phyloP scores from a whole-genome alignment of 2,888 invertebrate genomes.

The Pyrrhosoma nymphula region DNA sequence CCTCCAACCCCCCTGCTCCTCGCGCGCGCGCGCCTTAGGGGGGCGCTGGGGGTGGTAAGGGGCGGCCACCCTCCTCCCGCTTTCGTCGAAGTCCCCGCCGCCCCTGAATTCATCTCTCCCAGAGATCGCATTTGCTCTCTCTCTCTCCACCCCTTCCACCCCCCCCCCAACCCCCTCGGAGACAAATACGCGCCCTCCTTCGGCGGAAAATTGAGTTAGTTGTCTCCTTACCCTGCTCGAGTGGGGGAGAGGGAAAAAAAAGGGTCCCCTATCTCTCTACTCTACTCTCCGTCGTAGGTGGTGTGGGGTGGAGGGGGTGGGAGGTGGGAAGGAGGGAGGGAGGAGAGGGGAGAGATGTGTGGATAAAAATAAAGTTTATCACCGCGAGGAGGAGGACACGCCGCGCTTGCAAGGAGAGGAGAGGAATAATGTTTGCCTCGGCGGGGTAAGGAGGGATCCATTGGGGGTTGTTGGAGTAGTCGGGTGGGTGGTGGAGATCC shows the following conservation, averaged over 20 bases:
- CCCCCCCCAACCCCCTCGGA: conserved; percentile 1
- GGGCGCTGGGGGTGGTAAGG: too few species aligned
- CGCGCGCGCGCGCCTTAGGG: not conserved
- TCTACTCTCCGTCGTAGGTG: conserved; percentile 7
- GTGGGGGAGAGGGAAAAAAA: not conserved
- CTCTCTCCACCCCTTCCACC: not conserved
- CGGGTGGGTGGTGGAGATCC: too few species aligned
- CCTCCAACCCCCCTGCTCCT: too few species aligned
- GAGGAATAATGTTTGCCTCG: conserved; percentile 4
- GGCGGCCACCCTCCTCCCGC: too few species aligned
- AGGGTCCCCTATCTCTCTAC: not conserved
- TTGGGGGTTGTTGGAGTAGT: too few species aligned
- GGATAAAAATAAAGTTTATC: conserved; percentile 17
- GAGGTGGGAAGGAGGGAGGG: not conserved
- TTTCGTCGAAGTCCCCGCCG: too few species aligned
- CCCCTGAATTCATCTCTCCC: not conserved
- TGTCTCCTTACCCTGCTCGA: conserved; percentile 16
- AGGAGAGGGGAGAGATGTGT: not conserved
- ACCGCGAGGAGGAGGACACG: not conserved
- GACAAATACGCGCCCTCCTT: conserved; percentile 52
- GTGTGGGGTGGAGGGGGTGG: too few species aligned
- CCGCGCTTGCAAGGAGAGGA: not conserved
- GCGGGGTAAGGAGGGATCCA: not conserved
- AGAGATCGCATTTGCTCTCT: not conserved
- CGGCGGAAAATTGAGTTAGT: conserved; percentile 63